These are phyloP conservation scores for Isurus oxyrinchus DNA, from an alignment of 2,113 vertebrate genomes.

Conservation along the genomic window DNA sequence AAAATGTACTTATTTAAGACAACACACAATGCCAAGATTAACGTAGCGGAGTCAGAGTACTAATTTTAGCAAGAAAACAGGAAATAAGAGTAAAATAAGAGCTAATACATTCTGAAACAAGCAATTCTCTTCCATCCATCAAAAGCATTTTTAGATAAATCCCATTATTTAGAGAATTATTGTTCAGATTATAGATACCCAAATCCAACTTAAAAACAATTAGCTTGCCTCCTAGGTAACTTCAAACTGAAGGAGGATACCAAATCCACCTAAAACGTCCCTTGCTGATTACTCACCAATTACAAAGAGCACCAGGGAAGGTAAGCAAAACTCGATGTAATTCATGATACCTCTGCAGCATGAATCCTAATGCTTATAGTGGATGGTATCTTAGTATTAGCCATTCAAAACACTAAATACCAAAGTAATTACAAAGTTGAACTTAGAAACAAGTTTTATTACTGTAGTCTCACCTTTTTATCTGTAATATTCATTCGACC, in stretches of 20 bases:
- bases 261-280: neutral
- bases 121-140: neutral
- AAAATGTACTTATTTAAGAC: slow-evolving; percentile 44
- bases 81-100: neutral
- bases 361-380: neutral
- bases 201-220: neutral
- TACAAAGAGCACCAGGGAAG: neutral
- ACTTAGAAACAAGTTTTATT: neutral
- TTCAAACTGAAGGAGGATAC: neutral
- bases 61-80: neutral
- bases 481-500: slow-evolving; percentile 72
- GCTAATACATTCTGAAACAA: neutral
- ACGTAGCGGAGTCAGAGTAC: neutral
- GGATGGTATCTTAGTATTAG: neutral
- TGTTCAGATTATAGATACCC: neutral
- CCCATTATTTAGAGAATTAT: neutral
- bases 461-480: slow-evolving; percentile 68
- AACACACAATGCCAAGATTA: slow-evolving; percentile 14
- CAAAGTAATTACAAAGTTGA: neutral
- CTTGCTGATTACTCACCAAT: neutral
- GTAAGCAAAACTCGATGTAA: neutral
- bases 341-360: neutral
- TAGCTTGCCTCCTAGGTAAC: neutral
- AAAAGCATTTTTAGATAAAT: slow-evolving; percentile 2
- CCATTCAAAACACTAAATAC: neutral